These are phyloP conservation scores for Hydrochoerus hydrochaeris DNA, from an alignment of 2,113 vertebrate species.

Conservation along the genomic window DNA sequence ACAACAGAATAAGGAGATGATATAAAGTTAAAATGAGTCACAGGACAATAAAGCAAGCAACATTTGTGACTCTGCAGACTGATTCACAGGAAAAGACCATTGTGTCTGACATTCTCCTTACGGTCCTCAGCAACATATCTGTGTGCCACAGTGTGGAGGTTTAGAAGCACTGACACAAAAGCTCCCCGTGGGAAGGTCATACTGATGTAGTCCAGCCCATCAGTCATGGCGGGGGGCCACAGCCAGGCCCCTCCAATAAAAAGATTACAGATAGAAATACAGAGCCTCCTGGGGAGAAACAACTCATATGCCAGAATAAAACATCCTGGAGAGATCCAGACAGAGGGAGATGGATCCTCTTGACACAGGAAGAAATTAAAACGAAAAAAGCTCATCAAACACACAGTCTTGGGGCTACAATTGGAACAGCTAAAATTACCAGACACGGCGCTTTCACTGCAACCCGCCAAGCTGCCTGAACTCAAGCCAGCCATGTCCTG, in stretches of 20 bases:
- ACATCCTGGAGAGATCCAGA: too few species aligned
- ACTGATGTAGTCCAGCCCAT: background rate
- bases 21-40: constrained; percentile 46
- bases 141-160: background rate
- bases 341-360: too few species aligned
- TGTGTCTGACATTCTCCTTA: background rate
- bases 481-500: too few species aligned
- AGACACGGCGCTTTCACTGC: too few species aligned
- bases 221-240: rapidly evolving
- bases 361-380: too few species aligned
- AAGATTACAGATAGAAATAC: rapidly evolving
- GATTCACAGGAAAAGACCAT: background rate
- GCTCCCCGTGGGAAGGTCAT: background rate
- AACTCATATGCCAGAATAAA: too few species aligned
- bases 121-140: background rate
- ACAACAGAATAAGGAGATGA: background rate
- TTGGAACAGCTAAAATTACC: too few species aligned
- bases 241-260: background rate
- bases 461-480: too few species aligned
- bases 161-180: background rate
- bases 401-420: too few species aligned
- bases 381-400: too few species aligned
- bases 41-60: background rate
- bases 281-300: too few species aligned
- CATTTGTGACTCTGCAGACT: background rate